Evolutionary conservation across 2,888 invertebrate genomes (phyloP), one percentile per base, ranked within the genome.

Genomic region (Oscheius onirici): DNA sequence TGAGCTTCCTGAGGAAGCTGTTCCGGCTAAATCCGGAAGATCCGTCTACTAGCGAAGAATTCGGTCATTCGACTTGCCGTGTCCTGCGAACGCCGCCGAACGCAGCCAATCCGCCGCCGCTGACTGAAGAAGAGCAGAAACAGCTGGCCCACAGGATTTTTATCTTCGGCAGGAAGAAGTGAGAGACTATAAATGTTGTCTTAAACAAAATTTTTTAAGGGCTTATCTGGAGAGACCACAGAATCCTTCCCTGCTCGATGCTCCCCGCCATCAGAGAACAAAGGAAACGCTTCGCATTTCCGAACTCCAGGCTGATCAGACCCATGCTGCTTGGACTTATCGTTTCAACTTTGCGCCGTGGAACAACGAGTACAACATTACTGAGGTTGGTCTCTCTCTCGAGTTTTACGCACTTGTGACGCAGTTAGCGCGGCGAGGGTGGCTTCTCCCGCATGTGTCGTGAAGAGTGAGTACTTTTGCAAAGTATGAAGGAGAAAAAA

Each of bases 301-400:
- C 49, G 28, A 15, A 11, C 11, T 54, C 15, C 8, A 63, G 17
- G 46, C 28, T 15, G 51, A 70, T 17, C 28, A 20, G 13, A 22
- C 51, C 28, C 51, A 63, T 40, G 28, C 51, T 11, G 28, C 52
- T 20, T 70, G 63, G 61, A 49, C 70, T n/a, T 70, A 51, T 41
- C 40, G 54, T 11, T 70, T 28, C 20, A 43, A 70, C 41, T 70
- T 70, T 34, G 13, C 34, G n/a, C 41, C 15, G 6, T 70, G 70
- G 70, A 54, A 17, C n/a, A 5, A 22, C 15, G 24, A 63, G 3
- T 70, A 70, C 40, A 63, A 61, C 22, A 43, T 70, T 28, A 54
- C 28, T n/a, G 52, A 51, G 70, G 70, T 70, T 44, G 22, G 54
- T 63, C 26, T 13, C 17, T 46, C 63, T 28, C 20, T 24, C 55